These are phyloP conservation scores for Ivindomyrus marchei DNA, from an alignment of 2,113 vertebrate genomes.

Conservation along the genomic window DNA sequence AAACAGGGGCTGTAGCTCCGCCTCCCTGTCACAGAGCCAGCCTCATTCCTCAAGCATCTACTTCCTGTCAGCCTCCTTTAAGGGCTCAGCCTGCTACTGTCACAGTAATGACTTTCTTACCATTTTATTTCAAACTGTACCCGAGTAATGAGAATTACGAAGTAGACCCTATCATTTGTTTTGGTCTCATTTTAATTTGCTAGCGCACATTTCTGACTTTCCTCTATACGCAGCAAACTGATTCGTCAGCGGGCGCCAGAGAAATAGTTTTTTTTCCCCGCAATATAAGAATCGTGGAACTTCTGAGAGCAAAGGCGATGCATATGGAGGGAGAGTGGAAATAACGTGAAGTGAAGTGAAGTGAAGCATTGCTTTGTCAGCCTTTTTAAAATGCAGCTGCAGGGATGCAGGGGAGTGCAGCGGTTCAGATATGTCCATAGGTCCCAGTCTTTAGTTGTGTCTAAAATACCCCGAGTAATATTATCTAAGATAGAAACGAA, in stretches of 20 bases:
- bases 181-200: slow-evolving; percentile 7
- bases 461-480: neutral
- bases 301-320: neutral
- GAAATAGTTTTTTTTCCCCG: neutral
- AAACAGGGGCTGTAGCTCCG: neutral
- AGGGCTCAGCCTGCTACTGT: neutral
- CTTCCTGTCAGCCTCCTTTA: neutral
- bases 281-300: neutral
- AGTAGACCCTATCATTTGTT: neutral
- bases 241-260: neutral
- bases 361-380: neutral
- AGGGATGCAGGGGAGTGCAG: neutral
- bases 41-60: neutral
- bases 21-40: neutral
- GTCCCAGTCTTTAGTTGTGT: neutral
- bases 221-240: neutral
- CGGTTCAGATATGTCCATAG: neutral
- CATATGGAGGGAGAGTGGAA: neutral
- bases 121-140: neutral
- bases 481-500: neutral
- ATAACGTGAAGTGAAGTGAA: neutral
- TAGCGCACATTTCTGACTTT: neutral
- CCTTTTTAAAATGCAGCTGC: neutral
- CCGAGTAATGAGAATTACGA: neutral
- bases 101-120: neutral